Evolutionary conservation across 1,140 invertebrate genomes (phyloP).

Genomic region (Pseudomyrmex sp.): DNA sequence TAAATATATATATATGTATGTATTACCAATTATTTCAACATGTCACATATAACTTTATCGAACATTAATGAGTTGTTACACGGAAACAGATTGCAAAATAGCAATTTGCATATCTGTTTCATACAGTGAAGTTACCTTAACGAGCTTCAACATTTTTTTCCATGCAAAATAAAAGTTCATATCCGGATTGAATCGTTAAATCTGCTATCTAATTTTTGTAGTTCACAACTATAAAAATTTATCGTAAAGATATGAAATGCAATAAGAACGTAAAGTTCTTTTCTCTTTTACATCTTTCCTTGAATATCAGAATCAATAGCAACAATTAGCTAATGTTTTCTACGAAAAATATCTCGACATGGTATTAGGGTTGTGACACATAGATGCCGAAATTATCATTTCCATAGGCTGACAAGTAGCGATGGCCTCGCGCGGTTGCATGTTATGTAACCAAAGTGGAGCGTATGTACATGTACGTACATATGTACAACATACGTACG

Average conservation of each 20-base stretch:
- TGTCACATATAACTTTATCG: background rate
- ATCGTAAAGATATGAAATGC: too few relatives aligned
- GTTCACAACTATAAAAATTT: too few relatives aligned
- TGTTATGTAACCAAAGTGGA: conserved; percentile 64
- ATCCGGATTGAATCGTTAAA: too few relatives aligned
- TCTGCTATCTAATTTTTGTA: too few relatives aligned
- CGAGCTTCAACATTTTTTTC: too few relatives aligned
- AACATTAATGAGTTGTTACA: conserved; percentile 10
- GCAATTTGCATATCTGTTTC: too few relatives aligned
- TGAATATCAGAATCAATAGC: too few relatives aligned
- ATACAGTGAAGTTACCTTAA: too few relatives aligned
- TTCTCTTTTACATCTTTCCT: too few relatives aligned
- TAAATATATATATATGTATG: background rate
- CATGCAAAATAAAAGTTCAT: too few relatives aligned
- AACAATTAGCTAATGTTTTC: background rate
- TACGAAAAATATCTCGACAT: background rate
- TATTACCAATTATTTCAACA: conserved; percentile 10
- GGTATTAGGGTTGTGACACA: conserved; percentile 19
- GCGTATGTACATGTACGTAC: background rate
- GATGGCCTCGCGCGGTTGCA: conserved; percentile 26
- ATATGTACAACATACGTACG: background rate
- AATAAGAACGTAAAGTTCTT: too few relatives aligned
- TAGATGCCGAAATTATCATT: conserved; percentile 60
- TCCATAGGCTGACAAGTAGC: conserved; percentile 50
- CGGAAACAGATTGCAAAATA: background rate